Base-by-base conservation (phyloP, 2,888 invertebrate species). In the Andrena flavipes region DNA sequence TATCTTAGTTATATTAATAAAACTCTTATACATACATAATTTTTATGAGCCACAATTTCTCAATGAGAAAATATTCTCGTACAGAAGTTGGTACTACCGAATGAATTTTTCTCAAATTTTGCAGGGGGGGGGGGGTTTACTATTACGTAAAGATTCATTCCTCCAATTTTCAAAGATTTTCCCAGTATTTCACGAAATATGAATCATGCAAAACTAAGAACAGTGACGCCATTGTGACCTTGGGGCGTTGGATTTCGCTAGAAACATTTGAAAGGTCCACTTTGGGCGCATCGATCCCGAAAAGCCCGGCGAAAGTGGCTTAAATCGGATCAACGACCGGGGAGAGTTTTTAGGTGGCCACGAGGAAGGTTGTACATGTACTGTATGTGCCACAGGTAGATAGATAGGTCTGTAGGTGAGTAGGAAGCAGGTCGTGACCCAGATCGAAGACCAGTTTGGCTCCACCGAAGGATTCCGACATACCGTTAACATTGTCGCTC, bases 401-500 rank as follows among this genome's bases (percentile, higher is more conserved):
- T 90, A 90, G 90, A 89, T 90, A 89, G 79, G 92, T 93, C 91
- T 91, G 89, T 91, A 90, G 91, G 91, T 92, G 91, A 92, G 87
- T 80, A 89, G 76, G 88, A 91, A 92, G 88, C 86, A 87, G 88
- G 90, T 86, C 89, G 70, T 91, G 93, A 89, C 93, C 93, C 89
- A 92, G 92, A 92, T 90, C 82, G 84, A 78, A 89, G 90, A 93
- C 93, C 93, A 91, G 92, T 92, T 92, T 91, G 88, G 91, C 87
- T 78, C 72, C 76, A 56, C 79, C 81, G 83, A 87, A 84, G 90
- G 87, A 91, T 90, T 91, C 91, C 92, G 88, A 82, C 79, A 86
- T 92, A 92, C 93, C 92, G 92, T 93, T 93, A 92, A 90, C 90
- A 91, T 91, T 91, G 91, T 90, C 90, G 86, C 87, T 85, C 79